These are phyloP conservation scores for Trissolcus brochymenae DNA, from an alignment of 2,888 invertebrate species.

Conservation along the genomic window DNA sequence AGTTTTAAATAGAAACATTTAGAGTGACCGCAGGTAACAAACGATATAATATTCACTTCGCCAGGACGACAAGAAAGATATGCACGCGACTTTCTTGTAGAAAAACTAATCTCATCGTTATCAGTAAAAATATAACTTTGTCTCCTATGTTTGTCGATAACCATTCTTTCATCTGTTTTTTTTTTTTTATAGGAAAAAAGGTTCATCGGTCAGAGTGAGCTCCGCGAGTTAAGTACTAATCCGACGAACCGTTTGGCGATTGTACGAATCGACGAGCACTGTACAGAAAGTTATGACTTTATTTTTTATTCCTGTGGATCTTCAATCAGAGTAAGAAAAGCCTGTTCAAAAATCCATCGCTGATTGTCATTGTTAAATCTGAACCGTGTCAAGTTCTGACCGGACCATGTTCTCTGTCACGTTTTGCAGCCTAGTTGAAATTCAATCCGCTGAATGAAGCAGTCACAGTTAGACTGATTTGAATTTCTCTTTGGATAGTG, in stretches of 20 bases:
- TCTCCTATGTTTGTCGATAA: slow-evolving; percentile 33
- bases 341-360: slow-evolving; percentile 15
- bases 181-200: slow-evolving; percentile 30
- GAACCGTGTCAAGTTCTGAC: not conserved
- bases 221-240: slow-evolving; percentile 33
- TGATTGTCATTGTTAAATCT: slow-evolving; percentile 38
- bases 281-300: not conserved
- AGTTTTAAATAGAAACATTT: slow-evolving; percentile 25
- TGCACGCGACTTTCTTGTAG: slow-evolving; percentile 31
- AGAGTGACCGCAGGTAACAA: slow-evolving; percentile 20
- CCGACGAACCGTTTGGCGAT: slow-evolving; percentile 24
- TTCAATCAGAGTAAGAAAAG: slow-evolving; percentile 5
- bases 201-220: slow-evolving; percentile 23
- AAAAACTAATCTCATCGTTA: slow-evolving; percentile 44
- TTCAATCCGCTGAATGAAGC: too few relatives aligned
- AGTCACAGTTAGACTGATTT: too few relatives aligned
- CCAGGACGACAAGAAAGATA: slow-evolving; percentile 31
- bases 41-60: slow-evolving; percentile 15
- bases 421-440: too few relatives aligned
- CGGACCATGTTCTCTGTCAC: too few relatives aligned
- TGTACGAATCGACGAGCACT: slow-evolving; percentile 10
- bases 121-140: slow-evolving; percentile 49
- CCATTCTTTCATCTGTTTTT: slow-evolving; percentile 14
- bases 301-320: not conserved
- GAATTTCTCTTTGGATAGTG: too few relatives aligned